These are phyloP conservation scores for Cariama cristata DNA, from an alignment of 2,113 vertebrate species.

Conservation along the genomic window DNA sequence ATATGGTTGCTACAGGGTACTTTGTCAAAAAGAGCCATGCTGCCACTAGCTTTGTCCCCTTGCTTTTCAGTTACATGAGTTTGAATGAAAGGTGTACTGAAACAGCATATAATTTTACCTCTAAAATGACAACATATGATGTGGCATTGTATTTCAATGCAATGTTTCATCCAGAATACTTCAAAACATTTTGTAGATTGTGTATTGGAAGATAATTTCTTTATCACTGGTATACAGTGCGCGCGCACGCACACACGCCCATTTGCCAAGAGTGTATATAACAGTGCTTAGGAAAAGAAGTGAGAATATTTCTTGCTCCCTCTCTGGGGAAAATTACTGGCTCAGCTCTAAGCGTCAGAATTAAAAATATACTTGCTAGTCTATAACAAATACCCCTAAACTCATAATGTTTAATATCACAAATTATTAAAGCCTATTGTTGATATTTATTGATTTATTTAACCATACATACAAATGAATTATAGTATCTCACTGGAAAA, in stretches of 20 bases:
- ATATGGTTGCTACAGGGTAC: conserved; percentile 28
- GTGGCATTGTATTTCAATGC: background rate
- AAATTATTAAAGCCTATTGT: background rate
- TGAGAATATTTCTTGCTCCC: background rate
- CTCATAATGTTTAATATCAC: background rate
- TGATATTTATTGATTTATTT: background rate
- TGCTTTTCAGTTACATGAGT: background rate
- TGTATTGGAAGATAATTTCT: background rate
- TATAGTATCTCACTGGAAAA: background rate
- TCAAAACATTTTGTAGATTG: background rate
- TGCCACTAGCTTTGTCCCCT: background rate
- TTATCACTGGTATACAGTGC: background rate
- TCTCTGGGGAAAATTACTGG: background rate
- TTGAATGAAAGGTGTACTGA: background rate
- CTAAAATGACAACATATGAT: background rate
- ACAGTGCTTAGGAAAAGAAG: background rate
- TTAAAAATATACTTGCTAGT: background rate
- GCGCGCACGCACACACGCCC: no score
- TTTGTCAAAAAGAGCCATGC: conserved; percentile 32
- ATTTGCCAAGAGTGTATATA: background rate
- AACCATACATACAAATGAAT: background rate
- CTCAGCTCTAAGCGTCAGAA: background rate
- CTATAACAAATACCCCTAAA: background rate
- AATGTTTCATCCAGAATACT: background rate
- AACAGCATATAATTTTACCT: background rate